phyloP scores from a whole-genome alignment of 2,797 vertebrate genomes.

The Pyrocephalus nanus region DNA sequence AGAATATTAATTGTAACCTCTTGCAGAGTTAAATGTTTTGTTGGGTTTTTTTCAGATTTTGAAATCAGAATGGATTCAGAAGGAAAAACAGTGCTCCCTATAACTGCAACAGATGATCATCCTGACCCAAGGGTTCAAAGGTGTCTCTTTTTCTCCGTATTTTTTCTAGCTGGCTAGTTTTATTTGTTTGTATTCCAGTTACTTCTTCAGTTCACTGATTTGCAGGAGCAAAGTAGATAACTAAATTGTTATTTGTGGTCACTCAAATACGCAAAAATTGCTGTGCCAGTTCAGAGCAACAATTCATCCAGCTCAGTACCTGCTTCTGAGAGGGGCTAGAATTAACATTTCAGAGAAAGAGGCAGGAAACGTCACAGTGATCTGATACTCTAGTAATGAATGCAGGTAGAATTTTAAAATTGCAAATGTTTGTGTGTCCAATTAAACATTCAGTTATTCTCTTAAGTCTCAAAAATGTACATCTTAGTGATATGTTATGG shows the following conservation, averaged over 20 bases:
- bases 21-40: constrained; percentile 11
- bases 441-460: not conserved
- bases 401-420: not conserved
- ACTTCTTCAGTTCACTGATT: not conserved
- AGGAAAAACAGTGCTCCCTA: constrained; percentile 59
- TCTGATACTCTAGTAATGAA: not conserved
- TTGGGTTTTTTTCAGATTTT: constrained; percentile 77
- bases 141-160: constrained; percentile 27
- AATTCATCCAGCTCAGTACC: not conserved
- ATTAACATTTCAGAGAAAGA: not conserved
- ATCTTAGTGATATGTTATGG: not conserved
- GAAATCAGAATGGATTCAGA: constrained; percentile 75
- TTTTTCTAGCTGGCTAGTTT: constrained; percentile 3
- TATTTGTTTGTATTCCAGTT: not conserved
- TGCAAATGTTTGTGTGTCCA: not conserved
- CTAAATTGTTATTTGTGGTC: not conserved
- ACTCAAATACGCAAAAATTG: not conserved
- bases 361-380: not conserved
- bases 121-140: constrained; percentile 52
- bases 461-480: not conserved
- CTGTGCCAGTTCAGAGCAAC: not conserved
- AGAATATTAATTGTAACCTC: not conserved
- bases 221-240: not conserved
- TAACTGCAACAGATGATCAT: constrained; percentile 26
- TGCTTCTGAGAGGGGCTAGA: not conserved